Evolutionary conservation across 2,113 vertebrate genomes (phyloP), one percentile per base, ranked within the genome.

Genomic region (Onychorhynchus coronatus): DNA sequence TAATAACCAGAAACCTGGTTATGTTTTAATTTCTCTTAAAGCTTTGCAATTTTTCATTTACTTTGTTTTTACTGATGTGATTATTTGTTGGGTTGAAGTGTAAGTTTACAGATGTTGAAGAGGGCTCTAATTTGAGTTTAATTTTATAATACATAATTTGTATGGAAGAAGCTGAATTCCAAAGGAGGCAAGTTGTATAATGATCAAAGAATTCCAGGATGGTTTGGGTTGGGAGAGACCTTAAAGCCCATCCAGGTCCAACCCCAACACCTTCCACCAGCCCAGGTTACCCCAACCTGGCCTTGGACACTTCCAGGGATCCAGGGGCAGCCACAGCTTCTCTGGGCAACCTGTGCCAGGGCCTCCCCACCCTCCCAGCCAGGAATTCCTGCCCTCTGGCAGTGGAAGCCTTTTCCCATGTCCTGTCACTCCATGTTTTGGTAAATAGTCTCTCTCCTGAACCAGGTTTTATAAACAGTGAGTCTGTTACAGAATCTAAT

Each of bases 361-460:
- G n/a, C 21, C 24, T 39, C 7, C 24, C 35, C 35, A 62, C 35
- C 58, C 59, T 62, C 59, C 24, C 59, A 39, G 37, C 24, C 25
- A 62, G 11, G 5, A 62, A 41, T 62, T 28, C 37, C 59, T 62
- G 14, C 41, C 70, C 62, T 31, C 13, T 65, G 52, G 50, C 50
- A 42, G 1, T n/a, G 71, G 52, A 9, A 61, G 14, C 63, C 44
- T 12, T 46, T 78, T 55, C 74, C 74, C 47, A 31, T 4, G 5
- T 39, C 6, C 74, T 62, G 55, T 39, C 55, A 39, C 65, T 1
- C 1, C 53, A 7, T 23, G 33, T n/a, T 58, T 14, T n/a, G 7
- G 4, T 33, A 12, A n/a, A n/a, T 24, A 11, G 7, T 70, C 23
- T n/a, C 28, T 56, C 41, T 25, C 12, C 0, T 5, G 17, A n/a